These are phyloP conservation scores for Pelecanus crispus DNA, from an alignment of 2,113 vertebrate species.

Conservation along the genomic window DNA sequence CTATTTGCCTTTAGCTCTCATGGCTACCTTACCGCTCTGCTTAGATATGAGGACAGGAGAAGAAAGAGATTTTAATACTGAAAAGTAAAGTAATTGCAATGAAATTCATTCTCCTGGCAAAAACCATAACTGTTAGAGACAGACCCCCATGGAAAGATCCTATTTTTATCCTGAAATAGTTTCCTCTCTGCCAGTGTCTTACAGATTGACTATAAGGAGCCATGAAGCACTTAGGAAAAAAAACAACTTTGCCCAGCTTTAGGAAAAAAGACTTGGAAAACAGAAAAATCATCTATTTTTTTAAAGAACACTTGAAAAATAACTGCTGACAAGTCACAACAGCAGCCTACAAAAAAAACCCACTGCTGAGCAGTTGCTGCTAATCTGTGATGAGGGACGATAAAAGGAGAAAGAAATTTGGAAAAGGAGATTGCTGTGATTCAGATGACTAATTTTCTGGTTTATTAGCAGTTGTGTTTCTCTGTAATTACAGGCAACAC, in stretches of 20 bases:
- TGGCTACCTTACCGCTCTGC: neutral
- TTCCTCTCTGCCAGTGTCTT: neutral
- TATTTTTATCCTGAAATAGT: neutral
- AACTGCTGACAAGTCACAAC: slow-evolving; percentile 9
- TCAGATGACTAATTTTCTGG: neutral
- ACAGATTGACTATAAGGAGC: neutral
- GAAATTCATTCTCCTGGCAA: neutral
- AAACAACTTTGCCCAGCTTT: neutral
- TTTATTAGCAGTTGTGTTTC: neutral
- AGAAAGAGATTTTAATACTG: neutral
- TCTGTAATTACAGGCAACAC: neutral
- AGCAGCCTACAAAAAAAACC: neutral
- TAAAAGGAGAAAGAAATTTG: neutral
- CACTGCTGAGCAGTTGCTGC: neutral
- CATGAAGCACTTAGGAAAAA: neutral
- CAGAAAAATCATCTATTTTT: neutral
- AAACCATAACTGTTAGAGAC: neutral
- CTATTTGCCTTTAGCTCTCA: neutral
- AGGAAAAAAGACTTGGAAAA: neutral
- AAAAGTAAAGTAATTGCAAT: neutral
- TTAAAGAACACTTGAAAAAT: neutral
- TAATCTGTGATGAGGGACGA: neutral
- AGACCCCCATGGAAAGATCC: neutral
- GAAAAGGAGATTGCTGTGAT: neutral
- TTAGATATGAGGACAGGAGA: neutral